Percentiles rank a stretch among this genome's conserved stretches.
These are phyloP conservation scores for Tiaroga cobitis DNA, from an alignment of 2,797 vertebrate genomes.

Conservation along the genomic window DNA sequence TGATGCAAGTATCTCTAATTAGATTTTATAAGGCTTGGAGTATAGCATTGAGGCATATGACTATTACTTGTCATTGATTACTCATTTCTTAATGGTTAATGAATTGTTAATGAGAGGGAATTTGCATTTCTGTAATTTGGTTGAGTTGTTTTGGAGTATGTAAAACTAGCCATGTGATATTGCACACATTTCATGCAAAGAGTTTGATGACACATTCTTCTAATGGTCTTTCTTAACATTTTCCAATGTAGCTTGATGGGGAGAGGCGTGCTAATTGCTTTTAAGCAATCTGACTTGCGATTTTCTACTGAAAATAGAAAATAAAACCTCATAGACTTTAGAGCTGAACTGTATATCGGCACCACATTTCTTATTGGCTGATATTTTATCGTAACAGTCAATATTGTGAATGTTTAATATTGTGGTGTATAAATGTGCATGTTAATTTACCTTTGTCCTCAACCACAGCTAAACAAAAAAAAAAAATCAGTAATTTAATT, in stretches of 20 bases:
- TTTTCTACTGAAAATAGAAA: too few relatives aligned
- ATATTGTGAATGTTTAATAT: background rate
- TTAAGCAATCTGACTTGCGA: too few relatives aligned
- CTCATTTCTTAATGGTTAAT: constrained; percentile 10
- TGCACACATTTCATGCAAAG: background rate
- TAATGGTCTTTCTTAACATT: background rate
- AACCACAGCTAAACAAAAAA: background rate
- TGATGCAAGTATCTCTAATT: constrained; percentile 55
- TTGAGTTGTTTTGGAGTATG: background rate
- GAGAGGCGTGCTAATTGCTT: background rate
- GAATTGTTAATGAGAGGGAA: background rate
- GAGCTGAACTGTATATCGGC: background rate
- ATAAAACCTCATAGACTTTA: background rate
- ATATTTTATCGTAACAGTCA: background rate
- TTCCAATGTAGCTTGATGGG: background rate
- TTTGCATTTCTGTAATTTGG: constrained; percentile 9
- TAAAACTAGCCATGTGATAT: background rate
- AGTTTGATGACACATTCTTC: background rate
- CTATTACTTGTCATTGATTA: background rate
- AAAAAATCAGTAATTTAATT: background rate
- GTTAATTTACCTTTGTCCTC: background rate
- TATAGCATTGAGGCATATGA: background rate
- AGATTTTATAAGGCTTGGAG: background rate
- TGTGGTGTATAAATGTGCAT: background rate
- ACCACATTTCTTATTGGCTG: background rate